Evolutionary conservation across 1,140 invertebrate genomes (phyloP).

Genomic region (Saccostrea glomerata): DNA sequence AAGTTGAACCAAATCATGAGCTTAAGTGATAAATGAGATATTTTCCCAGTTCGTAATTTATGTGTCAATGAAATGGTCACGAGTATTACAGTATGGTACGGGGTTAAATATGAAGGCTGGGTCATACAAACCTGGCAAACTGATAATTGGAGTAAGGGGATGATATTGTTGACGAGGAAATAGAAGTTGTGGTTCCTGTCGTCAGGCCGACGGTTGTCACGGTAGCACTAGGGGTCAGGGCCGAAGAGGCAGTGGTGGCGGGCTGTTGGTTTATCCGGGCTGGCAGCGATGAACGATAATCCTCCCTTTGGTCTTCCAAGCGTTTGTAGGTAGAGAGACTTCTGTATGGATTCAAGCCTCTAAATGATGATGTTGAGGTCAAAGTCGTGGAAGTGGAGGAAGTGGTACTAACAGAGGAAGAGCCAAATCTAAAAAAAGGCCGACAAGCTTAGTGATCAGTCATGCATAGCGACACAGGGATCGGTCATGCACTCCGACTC

Average conservation of each 20-base stretch:
- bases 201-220: conserved; percentile 60
- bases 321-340: conserved; percentile 41
- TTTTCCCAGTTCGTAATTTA: too few relatives aligned
- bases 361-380: conserved; percentile 31
- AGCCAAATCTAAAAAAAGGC: conserved; percentile 37
- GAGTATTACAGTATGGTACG: not conserved
- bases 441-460: conserved; percentile 16
- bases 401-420: conserved; percentile 54
- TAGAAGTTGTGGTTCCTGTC: conserved; percentile 48
- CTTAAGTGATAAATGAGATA: too few relatives aligned
- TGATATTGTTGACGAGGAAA: conserved; percentile 69
- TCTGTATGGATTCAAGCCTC: not conserved
- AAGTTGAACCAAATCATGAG: too few relatives aligned
- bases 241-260: conserved; percentile 72
- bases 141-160: conserved; percentile 49
- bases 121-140: conserved; percentile 64
- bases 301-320: conserved; percentile 56
- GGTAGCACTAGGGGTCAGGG: conserved; percentile 56
- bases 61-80: not conserved
- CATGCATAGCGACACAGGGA: conserved; percentile 4
- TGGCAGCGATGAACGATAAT: conserved; percentile 23
- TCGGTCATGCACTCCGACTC: not conserved
- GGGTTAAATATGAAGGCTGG: not conserved
- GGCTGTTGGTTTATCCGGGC: conserved; percentile 81
- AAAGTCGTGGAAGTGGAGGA: conserved; percentile 54